Percentiles rank a stretch among this genome's conserved stretches.
Conservation (phyloP, 2,797 vertebrate genomes). For the Hoplostethus mediterraneus region DNA sequence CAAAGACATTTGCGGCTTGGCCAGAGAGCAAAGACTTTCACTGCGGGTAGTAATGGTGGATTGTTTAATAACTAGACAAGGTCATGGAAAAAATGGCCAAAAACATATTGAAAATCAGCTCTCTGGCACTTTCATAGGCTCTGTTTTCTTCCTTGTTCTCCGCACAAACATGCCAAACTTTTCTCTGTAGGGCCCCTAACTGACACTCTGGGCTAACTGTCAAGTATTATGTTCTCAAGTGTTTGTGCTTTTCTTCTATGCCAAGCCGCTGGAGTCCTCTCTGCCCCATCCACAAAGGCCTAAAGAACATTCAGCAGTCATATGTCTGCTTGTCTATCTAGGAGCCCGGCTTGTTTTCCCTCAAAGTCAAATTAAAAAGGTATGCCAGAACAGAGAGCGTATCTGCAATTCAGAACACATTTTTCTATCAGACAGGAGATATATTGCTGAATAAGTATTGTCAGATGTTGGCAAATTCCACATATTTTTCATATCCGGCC, state of each 20-base stretch:
- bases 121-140: slow-evolving; percentile 49
- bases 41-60: slow-evolving; percentile 27
- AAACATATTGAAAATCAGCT: slow-evolving; percentile 35
- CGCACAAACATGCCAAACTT: slow-evolving; percentile 58
- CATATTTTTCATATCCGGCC: slow-evolving; percentile 86
- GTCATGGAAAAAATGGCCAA: slow-evolving; percentile 24
- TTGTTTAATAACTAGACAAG: slow-evolving; percentile 43
- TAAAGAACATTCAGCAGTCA: slow-evolving; percentile 63
- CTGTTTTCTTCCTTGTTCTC: slow-evolving; percentile 44
- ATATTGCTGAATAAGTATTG: slow-evolving; percentile 85
- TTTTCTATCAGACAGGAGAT: slow-evolving; percentile 85
- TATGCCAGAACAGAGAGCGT: slow-evolving; percentile 77
- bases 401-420: slow-evolving; percentile 86
- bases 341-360: slow-evolving; percentile 67
- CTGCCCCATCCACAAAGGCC: slow-evolving; percentile 68
- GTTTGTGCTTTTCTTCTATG: slow-evolving; percentile 68
- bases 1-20: slow-evolving; percentile 40
- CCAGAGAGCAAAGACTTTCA: slow-evolving; percentile 4
- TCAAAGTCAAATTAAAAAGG: slow-evolving; percentile 83
- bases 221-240: slow-evolving; percentile 75
- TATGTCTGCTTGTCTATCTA: slow-evolving; percentile 70
- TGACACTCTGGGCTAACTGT: slow-evolving; percentile 71
- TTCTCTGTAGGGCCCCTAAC: slow-evolving; percentile 53
- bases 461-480: slow-evolving; percentile 87
- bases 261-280: slow-evolving; percentile 78